Percentiles rank a stretch among this genome's conserved stretches.
These are phyloP conservation scores for Pongo pygmaeus DNA, from an alignment of 2,113 vertebrate genomes.

Conservation along the genomic window DNA sequence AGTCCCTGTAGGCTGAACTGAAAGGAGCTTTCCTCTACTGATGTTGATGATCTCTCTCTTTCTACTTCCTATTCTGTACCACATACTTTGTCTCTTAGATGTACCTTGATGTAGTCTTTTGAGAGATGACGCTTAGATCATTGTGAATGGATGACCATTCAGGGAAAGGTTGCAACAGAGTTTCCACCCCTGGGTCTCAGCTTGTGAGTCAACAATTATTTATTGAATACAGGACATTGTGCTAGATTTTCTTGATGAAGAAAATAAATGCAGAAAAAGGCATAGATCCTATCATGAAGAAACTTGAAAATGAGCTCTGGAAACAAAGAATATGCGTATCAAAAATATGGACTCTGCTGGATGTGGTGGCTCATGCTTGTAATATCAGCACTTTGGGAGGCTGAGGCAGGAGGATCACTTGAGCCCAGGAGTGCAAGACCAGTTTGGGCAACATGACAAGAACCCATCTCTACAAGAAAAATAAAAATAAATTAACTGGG, in stretches of 20 bases:
- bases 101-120: background rate
- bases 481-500: too few species aligned
- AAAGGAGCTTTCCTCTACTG: background rate
- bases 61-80: background rate
- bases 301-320: background rate
- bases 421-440: too few species aligned
- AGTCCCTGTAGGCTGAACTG: background rate
- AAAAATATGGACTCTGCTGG: background rate
- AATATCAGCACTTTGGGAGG: too few species aligned
- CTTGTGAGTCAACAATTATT: background rate
- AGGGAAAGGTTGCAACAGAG: background rate
- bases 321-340: background rate
- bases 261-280: background rate
- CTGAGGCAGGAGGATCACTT: too few species aligned
- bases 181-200: background rate
- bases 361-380: too few species aligned
- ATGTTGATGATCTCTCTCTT: background rate
- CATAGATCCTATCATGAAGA: background rate
- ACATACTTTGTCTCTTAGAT: background rate
- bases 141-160: background rate
- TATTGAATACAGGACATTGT: background rate
- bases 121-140: background rate
- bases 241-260: background rate
- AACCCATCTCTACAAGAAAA: too few species aligned
- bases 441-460: too few species aligned